Percentiles rank a stretch among this genome's conserved stretches.
These are phyloP conservation scores for Gonatopus flavifemur DNA, from an alignment of 1,140 invertebrate genomes.

Conservation along the genomic window DNA sequence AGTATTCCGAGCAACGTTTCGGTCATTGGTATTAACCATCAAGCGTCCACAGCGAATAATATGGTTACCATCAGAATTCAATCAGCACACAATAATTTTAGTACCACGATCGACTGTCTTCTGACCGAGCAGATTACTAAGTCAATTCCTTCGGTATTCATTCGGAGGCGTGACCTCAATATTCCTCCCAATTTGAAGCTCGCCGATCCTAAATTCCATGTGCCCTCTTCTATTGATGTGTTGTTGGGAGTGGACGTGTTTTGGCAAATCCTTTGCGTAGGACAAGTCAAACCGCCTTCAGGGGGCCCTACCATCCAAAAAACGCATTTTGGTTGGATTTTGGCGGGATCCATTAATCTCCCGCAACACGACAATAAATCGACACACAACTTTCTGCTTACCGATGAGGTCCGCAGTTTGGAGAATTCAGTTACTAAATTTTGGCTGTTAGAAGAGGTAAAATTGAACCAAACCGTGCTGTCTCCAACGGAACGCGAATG, in stretches of 20 bases:
- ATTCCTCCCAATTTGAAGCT: slow-evolving; percentile 10
- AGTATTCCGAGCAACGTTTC: background rate
- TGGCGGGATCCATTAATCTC: background rate
- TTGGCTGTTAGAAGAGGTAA: background rate
- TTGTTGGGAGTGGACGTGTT: slow-evolving; percentile 6
- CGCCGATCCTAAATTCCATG: slow-evolving; percentile 9
- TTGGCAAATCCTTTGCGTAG: background rate
- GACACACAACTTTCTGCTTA: background rate
- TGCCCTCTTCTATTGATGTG: slow-evolving; percentile 1
- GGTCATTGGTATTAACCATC: background rate
- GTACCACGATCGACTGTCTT: slow-evolving; percentile 1
- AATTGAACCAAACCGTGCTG: background rate
- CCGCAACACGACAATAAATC: background rate
- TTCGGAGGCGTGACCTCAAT: background rate
- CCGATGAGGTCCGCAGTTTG: background rate
- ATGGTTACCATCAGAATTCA: slow-evolving; percentile 1
- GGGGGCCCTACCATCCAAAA: slow-evolving; percentile 5
- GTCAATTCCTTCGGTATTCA: background rate
- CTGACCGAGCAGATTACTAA: background rate
- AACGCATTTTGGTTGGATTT: slow-evolving; percentile 9
- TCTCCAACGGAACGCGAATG: background rate
- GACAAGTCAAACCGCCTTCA: background rate
- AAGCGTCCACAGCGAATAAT: background rate
- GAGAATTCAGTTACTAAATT: no score
- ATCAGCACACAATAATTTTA: background rate